Base-by-base conservation (phyloP, 2,113 vertebrate genomes). In the Pollachius pollachius region DNA sequence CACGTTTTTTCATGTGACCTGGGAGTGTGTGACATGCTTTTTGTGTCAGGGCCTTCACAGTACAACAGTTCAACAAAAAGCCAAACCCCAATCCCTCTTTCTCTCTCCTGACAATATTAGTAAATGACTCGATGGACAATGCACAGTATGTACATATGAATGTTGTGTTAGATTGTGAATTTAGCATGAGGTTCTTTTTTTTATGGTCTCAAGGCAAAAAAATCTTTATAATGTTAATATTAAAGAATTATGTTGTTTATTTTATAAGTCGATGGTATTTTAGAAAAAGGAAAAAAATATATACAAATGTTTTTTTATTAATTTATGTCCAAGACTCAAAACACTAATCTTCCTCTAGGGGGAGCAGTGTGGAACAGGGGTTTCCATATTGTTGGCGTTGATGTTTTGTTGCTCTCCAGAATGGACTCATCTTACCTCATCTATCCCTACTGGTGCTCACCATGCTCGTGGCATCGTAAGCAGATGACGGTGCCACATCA, bases 381-480 rank as follows among this genome's bases (percentile, higher is more conserved):
- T 54, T 82, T 74, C 74, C 60, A 70, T 75, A 89, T 88, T 89
- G 82, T 89, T 83, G 92, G 86, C 90, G 89, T 77, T 58, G 25
- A 7, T 62, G 71, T 64, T 67, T 17, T 71, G 54, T 68, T 64
- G 2, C 78, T 74, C 16, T 41, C 52, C 21, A 85, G 69, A 74
- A 89, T 79, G 37, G 87, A 85, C 90, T 90, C 89, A 90, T 93
- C 87, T 94, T 95, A 96, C 95, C 95, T 95, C 94, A 95, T 92
- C 94, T 71, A 71, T 85, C 73, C 75, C 56, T 27, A 67, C 74
- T 68, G 65, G 65, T 71, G 69, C 73, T 67, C 65, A 59, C 66
- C 63, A 54, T 70, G 72, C 62, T 76, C 69, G 73, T 58, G 67
- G 67, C 52, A 71, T 62, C 37, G 52, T 66, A 23, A 52, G 69